These are phyloP conservation scores for Melanotaenia parkinsoni DNA, from an alignment of 2,797 vertebrate species.

Conservation along the genomic window DNA sequence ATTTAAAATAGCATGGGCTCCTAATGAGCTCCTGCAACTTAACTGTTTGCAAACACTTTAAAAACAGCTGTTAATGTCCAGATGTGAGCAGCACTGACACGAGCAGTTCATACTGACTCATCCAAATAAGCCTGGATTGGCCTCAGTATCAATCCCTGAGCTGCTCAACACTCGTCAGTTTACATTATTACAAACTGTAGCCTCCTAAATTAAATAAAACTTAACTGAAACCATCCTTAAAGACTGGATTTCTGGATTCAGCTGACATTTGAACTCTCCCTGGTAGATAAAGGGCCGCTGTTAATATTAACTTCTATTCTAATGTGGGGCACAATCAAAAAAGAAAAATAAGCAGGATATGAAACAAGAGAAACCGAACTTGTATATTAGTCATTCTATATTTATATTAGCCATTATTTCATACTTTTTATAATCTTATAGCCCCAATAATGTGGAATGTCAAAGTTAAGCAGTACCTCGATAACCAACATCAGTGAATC, in stretches of 20 bases:
- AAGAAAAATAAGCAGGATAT: neutral
- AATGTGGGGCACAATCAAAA: neutral
- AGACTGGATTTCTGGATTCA: neutral
- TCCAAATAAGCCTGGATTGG: conserved; percentile 23
- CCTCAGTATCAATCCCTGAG: neutral
- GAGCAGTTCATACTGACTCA: neutral
- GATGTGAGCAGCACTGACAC: neutral
- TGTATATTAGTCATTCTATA: neutral
- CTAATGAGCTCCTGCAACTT: neutral
- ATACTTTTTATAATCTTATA: too few relatives aligned
- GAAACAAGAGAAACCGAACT: neutral
- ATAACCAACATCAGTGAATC: neutral
- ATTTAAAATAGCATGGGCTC: neutral
- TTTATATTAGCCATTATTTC: neutral
- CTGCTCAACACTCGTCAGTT: neutral
- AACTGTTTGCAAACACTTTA: too few relatives aligned
- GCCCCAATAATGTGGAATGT: too few relatives aligned
- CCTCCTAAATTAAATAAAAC: neutral
- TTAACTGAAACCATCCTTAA: neutral
- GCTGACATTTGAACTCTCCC: too few relatives aligned
- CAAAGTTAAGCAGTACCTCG: too few relatives aligned
- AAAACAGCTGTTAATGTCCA: neutral
- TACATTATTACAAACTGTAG: neutral
- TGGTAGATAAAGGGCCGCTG: too few relatives aligned
- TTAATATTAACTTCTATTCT: too few relatives aligned